Conservation (phyloP, 2,888 invertebrate species). For the Agriotes lineatus region DNA sequence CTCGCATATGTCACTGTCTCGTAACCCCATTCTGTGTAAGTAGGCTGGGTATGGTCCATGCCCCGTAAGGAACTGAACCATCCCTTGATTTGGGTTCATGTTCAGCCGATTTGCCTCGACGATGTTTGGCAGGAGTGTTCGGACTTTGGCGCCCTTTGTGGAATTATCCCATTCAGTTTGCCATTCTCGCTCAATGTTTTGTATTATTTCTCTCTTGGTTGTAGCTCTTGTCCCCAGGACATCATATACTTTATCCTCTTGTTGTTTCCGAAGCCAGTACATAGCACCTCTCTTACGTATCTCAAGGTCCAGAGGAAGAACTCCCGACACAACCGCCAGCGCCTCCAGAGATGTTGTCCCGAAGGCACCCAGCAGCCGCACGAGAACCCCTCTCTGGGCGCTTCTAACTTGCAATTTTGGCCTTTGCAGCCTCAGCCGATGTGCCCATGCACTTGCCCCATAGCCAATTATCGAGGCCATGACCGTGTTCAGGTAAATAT, state of each 20-base stretch:
- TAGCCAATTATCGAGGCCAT: not conserved
- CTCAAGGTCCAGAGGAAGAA: not conserved
- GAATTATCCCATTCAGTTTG: not conserved
- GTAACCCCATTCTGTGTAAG: not conserved
- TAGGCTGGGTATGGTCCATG: not conserved
- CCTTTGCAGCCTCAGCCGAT: not conserved
- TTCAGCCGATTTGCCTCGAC: not conserved
- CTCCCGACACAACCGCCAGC: not conserved
- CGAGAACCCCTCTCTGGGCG: not conserved
- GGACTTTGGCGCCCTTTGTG: not conserved
- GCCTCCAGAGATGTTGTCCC: not conserved
- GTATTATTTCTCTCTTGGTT: not conserved
- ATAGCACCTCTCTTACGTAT: not conserved
- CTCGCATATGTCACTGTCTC: not conserved
- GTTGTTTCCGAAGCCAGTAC: not conserved
- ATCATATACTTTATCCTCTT: not conserved
- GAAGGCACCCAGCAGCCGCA: not conserved
- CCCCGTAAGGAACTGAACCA: not conserved
- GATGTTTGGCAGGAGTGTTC: not conserved
- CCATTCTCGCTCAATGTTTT: not conserved
- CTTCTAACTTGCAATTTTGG: not conserved
- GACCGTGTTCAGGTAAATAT: not conserved
- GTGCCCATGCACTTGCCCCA: not conserved
- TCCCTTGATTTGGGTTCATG: not conserved
- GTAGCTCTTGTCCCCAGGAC: not conserved